These are phyloP conservation scores for Papilio xuthus DNA, from an alignment of 1,140 invertebrate species.

Conservation along the genomic window DNA sequence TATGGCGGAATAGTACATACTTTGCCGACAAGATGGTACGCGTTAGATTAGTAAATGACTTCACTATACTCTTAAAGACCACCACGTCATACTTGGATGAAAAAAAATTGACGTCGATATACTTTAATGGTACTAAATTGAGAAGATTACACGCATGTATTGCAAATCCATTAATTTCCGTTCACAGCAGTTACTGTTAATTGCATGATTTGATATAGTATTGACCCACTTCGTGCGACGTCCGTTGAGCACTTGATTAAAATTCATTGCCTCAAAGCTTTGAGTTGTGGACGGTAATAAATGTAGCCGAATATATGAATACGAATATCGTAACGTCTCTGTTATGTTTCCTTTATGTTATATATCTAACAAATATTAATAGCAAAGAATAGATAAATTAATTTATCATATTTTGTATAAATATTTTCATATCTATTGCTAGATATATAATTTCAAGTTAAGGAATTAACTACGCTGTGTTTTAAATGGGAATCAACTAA, in stretches of 20 bases:
- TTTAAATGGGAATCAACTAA: no score
- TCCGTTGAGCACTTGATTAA: conserved; percentile 25
- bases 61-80: no score
- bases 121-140: background rate
- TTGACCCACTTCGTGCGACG: conserved; percentile 31
- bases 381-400: background rate
- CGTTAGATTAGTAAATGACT: no score
- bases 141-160: conserved; percentile 17
- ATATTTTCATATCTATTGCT: no score
- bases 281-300: conserved; percentile 28
- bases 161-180: conserved; percentile 14
- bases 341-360: background rate
- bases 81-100: no score
- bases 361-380: background rate
- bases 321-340: background rate
- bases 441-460: no score
- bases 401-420: background rate
- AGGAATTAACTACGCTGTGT: no score
- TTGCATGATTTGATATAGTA: conserved; percentile 36
- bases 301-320: conserved; percentile 27
- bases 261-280: conserved; percentile 37
- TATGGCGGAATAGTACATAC: no score
- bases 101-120: no score
- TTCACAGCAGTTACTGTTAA: conserved; percentile 32
- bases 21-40: no score